These are phyloP conservation scores for Pseudomyrmex pallidus DNA, from an alignment of 1,140 invertebrate genomes.

Conservation along the genomic window DNA sequence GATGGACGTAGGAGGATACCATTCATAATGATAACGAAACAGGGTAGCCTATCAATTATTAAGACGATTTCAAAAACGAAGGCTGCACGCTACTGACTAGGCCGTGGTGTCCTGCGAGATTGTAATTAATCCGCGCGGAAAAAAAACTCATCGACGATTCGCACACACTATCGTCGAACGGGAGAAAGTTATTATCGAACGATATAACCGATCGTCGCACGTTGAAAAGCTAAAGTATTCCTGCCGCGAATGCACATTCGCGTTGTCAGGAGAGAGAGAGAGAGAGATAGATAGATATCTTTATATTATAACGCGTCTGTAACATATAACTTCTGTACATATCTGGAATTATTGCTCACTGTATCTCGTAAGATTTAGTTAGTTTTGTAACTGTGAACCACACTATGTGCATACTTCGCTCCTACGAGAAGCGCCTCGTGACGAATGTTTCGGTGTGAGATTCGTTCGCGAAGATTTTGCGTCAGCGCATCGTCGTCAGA, in stretches of 20 bases:
- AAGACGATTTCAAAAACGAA: constrained; percentile 74
- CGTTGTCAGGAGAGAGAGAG: constrained; percentile 48
- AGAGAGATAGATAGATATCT: constrained; percentile 66
- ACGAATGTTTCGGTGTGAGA: constrained; percentile 24
- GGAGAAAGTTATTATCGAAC: constrained; percentile 37
- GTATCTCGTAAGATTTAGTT: constrained; percentile 85
- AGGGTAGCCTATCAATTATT: constrained; percentile 85
- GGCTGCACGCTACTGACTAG: constrained; percentile 65
- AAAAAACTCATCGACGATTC: constrained; percentile 43
- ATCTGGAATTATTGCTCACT: constrained; percentile 85
- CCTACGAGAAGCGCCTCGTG: constrained; percentile 38
- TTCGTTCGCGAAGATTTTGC: no score
- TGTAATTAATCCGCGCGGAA: constrained; percentile 55
- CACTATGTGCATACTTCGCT: constrained; percentile 70
- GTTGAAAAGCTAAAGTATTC: constrained; percentile 42
- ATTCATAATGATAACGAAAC: constrained; percentile 84
- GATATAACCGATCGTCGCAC: constrained; percentile 51
- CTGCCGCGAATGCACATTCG: constrained; percentile 62
- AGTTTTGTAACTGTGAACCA: constrained; percentile 83
- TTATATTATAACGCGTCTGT: constrained; percentile 80
- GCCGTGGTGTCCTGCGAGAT: constrained; percentile 62
- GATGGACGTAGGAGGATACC: constrained; percentile 66
- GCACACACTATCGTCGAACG: constrained; percentile 22
- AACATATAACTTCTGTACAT: constrained; percentile 84
- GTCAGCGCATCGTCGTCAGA: constrained; percentile 4